Evolutionary conservation across 2,888 invertebrate species (phyloP), one percentile per base, ranked within the genome.

Genomic region (Dasysyrphus tricinctus): DNA sequence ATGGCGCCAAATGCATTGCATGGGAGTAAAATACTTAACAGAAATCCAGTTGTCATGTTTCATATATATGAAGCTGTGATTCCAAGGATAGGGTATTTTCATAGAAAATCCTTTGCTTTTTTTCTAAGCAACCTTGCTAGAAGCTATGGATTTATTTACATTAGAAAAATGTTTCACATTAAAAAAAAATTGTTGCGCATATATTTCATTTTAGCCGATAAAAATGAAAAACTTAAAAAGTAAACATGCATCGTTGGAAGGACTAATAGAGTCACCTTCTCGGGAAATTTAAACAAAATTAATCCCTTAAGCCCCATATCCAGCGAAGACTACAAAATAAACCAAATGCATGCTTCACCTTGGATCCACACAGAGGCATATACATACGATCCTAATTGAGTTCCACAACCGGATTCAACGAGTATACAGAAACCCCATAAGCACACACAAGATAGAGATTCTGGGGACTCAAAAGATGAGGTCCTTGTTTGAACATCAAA

Each of bases 351-450:
- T 59, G 37, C 29, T 16, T 67, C 76, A 81, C 76, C 76, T 80
- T 12, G 59, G 44, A 76, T 44, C 75, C 49, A 37, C 49, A 37
- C 11, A 57, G 51, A 32, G 44, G 16, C 61, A 44, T 49, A 44
- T 49, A 42, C 59, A 44, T 49, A 42, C 59, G 47, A 67, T 72
- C 67, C 63, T 85, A 85, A 85, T 85, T 85, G 84, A 85, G 84
- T 85, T 77, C 77, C 54, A 47, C 54, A 67, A 51, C 80, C 44
- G 29, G 54, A 75, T 54, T 74, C 49, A 72, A 77, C 44, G 19
- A 34, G 14, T 11, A n/a, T 11, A 8, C 47, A 59, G 56, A 34
- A 24, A 32, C 11, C 65, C 16, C 16, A 19, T 8, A 49, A 49
- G 34, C 34, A 49, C 34, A 67, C 47, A 67, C 65, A 67, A 34